Base-by-base conservation (phyloP, 2,888 invertebrate genomes). In the Hirudinaria manillensis region DNA sequence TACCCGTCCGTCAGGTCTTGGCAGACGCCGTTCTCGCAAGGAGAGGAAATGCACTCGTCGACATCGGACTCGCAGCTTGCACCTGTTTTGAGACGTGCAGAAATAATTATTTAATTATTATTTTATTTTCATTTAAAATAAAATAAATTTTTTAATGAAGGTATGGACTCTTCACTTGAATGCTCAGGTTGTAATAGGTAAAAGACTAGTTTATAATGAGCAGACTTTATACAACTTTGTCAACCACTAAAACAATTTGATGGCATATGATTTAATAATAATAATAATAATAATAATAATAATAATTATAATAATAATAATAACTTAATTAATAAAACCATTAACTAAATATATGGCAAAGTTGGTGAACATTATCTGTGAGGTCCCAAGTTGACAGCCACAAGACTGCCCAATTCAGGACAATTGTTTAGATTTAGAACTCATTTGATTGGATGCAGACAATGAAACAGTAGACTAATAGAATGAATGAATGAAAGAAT, bases 1-100 rank as follows among this genome's bases (percentile, higher is more conserved):
- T 78, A 82, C 1, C 74, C 78, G 19, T 77, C 76, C 32, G 79
- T 70, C 2, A 36, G 70, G 71, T 79, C 77, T 29, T 36, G 56
- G 55, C 79, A 79, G 24, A 21, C 55, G 29, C 78, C 79, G 27
- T 53, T 3, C 21, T 38, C 34, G 32, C 74, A 75, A 4, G 71
- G 66, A 13, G 21, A 3, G 10, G 75, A 75, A 3, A 32, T 16
- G 27, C 76, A 76, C 24, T 76, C 76, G 32, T 76, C 55, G 3
- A 77, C 75, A 36, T 77, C 51, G 2, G 32, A 19, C 38, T 77
- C 77, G 70, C 78, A 78, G 24, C 53, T 29, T 19, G 38, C 70
- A 27, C 77, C 78, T 77, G 68, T 19, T 27, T 21, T 51, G 36
- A 10, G 13, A 68, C 24, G 13, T 13, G n/a, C 16, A 21, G n/a